Evolutionary conservation across 2,888 invertebrate genomes (phyloP), one percentile per base, ranked within the genome.

Genomic region (Glyphotaelius pellucidus): DNA sequence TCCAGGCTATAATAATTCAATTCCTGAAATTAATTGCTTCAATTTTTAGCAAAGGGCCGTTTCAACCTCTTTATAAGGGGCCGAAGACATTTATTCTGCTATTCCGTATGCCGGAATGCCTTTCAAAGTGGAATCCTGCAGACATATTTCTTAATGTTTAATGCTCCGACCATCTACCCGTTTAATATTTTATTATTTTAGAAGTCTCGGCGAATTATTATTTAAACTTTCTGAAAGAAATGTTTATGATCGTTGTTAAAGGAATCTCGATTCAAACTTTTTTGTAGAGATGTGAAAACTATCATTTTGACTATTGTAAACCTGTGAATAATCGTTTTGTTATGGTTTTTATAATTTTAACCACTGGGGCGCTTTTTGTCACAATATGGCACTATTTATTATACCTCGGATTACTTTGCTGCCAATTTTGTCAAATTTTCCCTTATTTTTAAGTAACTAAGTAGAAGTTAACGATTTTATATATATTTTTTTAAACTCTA

Each of bases 21-120:
- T 83, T 83, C n/a, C 83, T 83, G 83, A 38, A 83, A 83, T 83
- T 83, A 83, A 83, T 83, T 83, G 83, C 83, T 83, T 35, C 83
- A 32, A 83, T 83, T 83, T 83, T 83, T 83, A 83, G 83, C 32
- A 32, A 83, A 83, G 38, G 83, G 38, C 83, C 83, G 38, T 83
- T 83, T 83, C 19, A 35, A n/a, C 32, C 25, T 38, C 83, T 83
- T 38, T 38, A 83, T 67, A 83, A 38, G 83, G 83, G 83, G 11
- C 83, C 83, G 38, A 25, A 32, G 25, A 83, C 83, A 35, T 83
- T 83, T 83, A 38, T 32, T 25, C 83, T 25, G 19, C 35, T 83
- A 32, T 32, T 35, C 35, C 83, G 9, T 35, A 14, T 32, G 35
- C 32, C 25, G 83, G 32, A 83, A 83, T 83, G 35, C 19, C 35